Evolutionary conservation across 2,113 vertebrate species (phyloP).

Genomic region (Brachypodius melanocephalos): DNA sequence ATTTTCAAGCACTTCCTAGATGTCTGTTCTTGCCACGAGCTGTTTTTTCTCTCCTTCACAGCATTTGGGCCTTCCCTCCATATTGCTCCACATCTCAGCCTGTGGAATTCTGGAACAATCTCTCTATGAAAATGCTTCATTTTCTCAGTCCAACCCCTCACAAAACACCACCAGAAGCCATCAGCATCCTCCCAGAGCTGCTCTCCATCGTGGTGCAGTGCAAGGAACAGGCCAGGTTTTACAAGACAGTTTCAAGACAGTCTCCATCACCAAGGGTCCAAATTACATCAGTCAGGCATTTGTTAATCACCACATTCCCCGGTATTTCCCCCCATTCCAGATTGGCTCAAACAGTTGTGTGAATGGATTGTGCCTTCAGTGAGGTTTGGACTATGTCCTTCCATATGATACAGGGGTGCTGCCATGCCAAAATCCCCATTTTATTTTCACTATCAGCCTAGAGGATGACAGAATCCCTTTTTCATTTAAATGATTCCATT

Average conservation of each 20-base stretch:
- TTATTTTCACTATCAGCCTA: neutral
- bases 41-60: neutral
- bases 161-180: neutral
- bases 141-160: neutral
- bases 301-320: neutral
- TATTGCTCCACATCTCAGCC: neutral
- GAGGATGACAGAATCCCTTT: neutral
- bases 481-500: neutral
- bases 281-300: neutral
- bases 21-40: neutral
- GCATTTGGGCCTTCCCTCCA: neutral
- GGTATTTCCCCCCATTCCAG: neutral
- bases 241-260: neutral
- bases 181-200: neutral
- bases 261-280: neutral
- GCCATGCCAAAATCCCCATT: neutral
- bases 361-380: neutral
- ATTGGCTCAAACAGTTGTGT: too few relatives aligned
- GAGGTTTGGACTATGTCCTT: neutral
- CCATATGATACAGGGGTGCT: fast-evolving
- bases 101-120: fast-evolving
- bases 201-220: fast-evolving
- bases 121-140: neutral
- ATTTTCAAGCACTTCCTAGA: neutral
- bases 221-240: neutral